A percentile compares a stretch with the other conserved stretches of the same genome.
phyloP scores from a whole-genome alignment of 2,113 vertebrate genomes.

The Caranx ignobilis region DNA sequence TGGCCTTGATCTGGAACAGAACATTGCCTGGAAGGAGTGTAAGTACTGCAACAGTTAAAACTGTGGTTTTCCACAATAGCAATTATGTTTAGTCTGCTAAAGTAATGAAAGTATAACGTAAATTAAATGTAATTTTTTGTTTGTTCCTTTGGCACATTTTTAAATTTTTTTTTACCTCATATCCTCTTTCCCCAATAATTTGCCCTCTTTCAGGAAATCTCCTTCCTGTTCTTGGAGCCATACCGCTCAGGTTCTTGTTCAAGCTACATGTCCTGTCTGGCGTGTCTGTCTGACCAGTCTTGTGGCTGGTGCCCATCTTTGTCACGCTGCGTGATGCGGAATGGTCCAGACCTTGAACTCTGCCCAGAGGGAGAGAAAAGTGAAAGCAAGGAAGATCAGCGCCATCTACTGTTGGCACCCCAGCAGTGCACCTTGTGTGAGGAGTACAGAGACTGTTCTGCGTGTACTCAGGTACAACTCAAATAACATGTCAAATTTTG shows the following conservation, averaged over 20 bases:
- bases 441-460: slow-evolving; percentile 91
- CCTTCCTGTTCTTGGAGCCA: slow-evolving; percentile 92
- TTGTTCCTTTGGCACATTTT: neutral
- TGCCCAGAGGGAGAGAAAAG: slow-evolving; percentile 75
- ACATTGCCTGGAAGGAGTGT: slow-evolving; percentile 90
- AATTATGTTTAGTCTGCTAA: neutral
- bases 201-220: slow-evolving; percentile 87
- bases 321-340: slow-evolving; percentile 84
- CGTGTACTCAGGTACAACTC: slow-evolving; percentile 88
- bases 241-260: slow-evolving; percentile 88
- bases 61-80: neutral
- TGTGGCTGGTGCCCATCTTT: slow-evolving; percentile 91
- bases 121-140: neutral
- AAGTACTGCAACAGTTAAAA: slow-evolving; percentile 66
- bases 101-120: neutral
- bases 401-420: slow-evolving; percentile 88
- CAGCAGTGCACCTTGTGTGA: slow-evolving; percentile 91
- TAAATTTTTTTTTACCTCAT: neutral
- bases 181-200: neutral
- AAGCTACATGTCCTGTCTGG: slow-evolving; percentile 88
- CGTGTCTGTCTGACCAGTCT: slow-evolving; percentile 92
- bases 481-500: neutral
- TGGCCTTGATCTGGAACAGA: slow-evolving; percentile 92
- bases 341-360: slow-evolving; percentile 69
- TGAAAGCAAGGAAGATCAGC: slow-evolving; percentile 61